Base-by-base conservation (phyloP, 2,113 vertebrate species). In the Suncus etruscus region DNA sequence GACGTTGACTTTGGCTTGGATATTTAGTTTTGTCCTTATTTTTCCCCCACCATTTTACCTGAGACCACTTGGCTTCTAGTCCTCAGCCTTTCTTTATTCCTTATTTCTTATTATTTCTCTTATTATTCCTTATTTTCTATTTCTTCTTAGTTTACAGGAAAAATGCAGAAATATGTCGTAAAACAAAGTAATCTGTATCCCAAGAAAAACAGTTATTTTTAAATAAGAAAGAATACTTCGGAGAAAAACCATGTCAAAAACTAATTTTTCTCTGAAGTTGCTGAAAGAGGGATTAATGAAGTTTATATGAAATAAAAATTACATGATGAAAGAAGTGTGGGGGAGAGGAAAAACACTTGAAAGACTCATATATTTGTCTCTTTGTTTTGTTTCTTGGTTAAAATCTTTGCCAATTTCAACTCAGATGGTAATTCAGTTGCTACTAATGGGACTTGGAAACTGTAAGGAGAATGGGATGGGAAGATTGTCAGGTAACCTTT, bases 201-300 rank as follows among this genome's bases (percentile, higher is more conserved):
- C 39, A 39, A 39, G 39, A 39, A 39, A 39, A 39, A n/a, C n/a
- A 39, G 11, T 25, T 51, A 75, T 27, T 48, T 74, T 20, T 70
- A 11, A 91, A 39, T 80, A 87, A 89, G 61, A 76, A 93, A 86
- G 22, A 54, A n/a, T 39, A 39, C 72, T 73, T 14, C 87, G 89
- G 45, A 58, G 54, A 87, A 87, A 63, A n/a, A 82, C 78, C 39
- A 81, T 65, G 11, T 3, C 50, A 90, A 87, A 7, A 70, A 65
- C 72, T 83, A 58, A 48, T 85, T 39, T 74, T 91, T 86, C 48
- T 83, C 31, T 61, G 47, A 5, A 81, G 8, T 73, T 78, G 39
- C 5, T 47, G 93, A 73, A 54, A 63, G 61, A 29, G 10, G 3
- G 47, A 63, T 73, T 68, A 63, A 54, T 51, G 27, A 78, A 87